These are phyloP conservation scores for Gandaritis pyraliata DNA, from an alignment of 2,888 invertebrate genomes.

Conservation along the genomic window DNA sequence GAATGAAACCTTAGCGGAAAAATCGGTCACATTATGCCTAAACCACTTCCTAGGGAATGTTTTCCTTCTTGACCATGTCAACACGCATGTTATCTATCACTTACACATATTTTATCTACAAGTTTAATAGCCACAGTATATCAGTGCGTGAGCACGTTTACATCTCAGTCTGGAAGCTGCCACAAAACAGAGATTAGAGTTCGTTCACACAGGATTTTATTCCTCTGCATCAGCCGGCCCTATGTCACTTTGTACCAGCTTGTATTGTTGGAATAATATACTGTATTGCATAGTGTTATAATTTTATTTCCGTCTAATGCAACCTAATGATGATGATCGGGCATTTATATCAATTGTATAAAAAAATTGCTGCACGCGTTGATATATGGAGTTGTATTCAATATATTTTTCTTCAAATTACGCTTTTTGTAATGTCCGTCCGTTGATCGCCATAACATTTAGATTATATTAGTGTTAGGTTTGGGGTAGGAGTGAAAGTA, in stretches of 20 bases:
- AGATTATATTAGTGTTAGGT: too few relatives aligned
- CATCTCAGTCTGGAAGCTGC: slow-evolving; percentile 75
- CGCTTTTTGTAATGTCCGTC: too few relatives aligned
- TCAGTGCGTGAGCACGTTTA: slow-evolving; percentile 65
- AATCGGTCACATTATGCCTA: slow-evolving; percentile 5
- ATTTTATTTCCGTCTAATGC: neutral
- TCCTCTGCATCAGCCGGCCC: slow-evolving; percentile 59
- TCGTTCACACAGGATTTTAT: slow-evolving; percentile 85
- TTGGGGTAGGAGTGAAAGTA: slow-evolving; percentile 6
- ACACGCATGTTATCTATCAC: slow-evolving; percentile 38
- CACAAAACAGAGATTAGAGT: slow-evolving; percentile 83
- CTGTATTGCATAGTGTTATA: slow-evolving; percentile 2
- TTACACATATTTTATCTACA: slow-evolving; percentile 38
- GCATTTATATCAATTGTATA: too few relatives aligned
- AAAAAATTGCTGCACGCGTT: too few relatives aligned
- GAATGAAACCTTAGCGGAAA: neutral
- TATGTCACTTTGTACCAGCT: slow-evolving; percentile 36
- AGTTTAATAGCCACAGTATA: slow-evolving; percentile 55
- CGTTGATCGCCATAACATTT: too few relatives aligned
- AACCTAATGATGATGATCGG: too few relatives aligned
- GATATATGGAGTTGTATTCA: too few relatives aligned
- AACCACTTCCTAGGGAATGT: slow-evolving; percentile 25
- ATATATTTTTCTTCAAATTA: too few relatives aligned
- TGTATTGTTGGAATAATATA: neutral
- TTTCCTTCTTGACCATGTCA: slow-evolving; percentile 41